Conservation (phyloP, 35 echinoderm and acorn worm genomes). For the Strongylocentrotus purpuratus region DNA sequence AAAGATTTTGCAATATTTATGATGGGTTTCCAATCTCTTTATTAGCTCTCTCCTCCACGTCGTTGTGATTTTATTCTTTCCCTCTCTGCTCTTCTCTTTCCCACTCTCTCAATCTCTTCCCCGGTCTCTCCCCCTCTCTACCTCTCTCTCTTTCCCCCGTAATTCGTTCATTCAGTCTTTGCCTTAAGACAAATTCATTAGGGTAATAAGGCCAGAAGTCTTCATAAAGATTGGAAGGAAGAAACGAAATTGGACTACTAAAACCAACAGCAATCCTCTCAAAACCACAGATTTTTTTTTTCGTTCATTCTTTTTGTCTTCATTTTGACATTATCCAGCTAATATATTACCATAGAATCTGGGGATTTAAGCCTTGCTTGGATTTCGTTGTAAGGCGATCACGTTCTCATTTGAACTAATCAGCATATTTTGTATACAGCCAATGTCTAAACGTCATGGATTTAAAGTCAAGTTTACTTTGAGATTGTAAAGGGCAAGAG, state of each 20-base stretch:
- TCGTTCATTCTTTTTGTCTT: not conserved
- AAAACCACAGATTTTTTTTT: not conserved
- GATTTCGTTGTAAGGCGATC: not conserved
- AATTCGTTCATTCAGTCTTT: not conserved
- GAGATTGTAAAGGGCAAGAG: not conserved
- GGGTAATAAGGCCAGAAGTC: conserved; percentile 26
- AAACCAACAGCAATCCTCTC: not conserved
- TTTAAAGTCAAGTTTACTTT: not conserved
- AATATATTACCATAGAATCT: not conserved
- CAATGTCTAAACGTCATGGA: not conserved
- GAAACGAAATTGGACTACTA: not conserved
- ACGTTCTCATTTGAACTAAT: not conserved
- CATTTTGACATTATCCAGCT: not conserved
- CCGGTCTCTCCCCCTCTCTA: not conserved
- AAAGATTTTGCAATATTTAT: not conserved
- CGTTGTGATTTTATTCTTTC: not conserved
- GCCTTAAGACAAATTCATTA: conserved; percentile 44
- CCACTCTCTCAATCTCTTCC: conserved; percentile 16
- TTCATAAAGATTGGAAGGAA: not conserved
- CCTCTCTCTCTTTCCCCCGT: not conserved
- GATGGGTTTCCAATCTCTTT: conserved; percentile 23
- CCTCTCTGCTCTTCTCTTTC: not conserved
- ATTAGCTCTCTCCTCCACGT: not conserved
- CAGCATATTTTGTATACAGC: not conserved
- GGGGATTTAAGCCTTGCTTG: not conserved